Conservation (phyloP, 2,113 vertebrate species). For the Ginglymostoma cirratum region DNA sequence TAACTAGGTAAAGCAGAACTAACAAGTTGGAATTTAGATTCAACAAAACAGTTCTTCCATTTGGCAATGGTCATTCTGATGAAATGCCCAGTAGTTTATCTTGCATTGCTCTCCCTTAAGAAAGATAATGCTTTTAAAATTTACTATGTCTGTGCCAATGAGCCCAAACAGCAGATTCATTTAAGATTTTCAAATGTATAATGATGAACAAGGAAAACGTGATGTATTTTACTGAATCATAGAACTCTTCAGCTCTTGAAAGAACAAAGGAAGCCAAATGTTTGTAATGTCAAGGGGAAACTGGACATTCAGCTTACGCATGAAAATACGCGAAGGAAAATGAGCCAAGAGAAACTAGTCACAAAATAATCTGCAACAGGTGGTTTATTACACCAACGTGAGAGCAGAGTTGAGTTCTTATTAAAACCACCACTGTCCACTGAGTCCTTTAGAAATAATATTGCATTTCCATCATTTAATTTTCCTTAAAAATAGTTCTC, state of each 20-base stretch:
- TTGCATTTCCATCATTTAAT: neutral
- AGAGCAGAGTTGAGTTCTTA: neutral
- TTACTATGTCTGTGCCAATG: neutral
- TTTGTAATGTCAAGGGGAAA: neutral
- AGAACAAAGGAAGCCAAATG: conserved; percentile 3
- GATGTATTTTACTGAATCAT: neutral
- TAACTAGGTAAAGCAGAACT: neutral
- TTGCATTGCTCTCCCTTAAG: neutral
- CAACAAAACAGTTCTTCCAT: neutral
- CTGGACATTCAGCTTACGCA: neutral
- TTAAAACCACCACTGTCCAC: neutral
- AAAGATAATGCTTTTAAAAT: neutral
- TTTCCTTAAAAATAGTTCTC: neutral
- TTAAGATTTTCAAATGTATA: neutral
- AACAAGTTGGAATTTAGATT: neutral
- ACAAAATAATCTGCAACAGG: neutral
- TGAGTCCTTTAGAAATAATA: neutral
- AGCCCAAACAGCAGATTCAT: neutral
- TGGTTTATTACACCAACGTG: neutral
- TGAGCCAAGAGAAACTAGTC: neutral
- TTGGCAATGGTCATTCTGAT: neutral
- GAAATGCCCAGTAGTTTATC: neutral
- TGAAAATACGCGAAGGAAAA: neutral
- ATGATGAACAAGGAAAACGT: neutral
- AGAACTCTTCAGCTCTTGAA: neutral